Percentiles rank a stretch among this genome's conserved stretches.
phyloP scores from a whole-genome alignment of 35 echinoderm and acorn worm genomes.

The Apostichopus californicus region DNA sequence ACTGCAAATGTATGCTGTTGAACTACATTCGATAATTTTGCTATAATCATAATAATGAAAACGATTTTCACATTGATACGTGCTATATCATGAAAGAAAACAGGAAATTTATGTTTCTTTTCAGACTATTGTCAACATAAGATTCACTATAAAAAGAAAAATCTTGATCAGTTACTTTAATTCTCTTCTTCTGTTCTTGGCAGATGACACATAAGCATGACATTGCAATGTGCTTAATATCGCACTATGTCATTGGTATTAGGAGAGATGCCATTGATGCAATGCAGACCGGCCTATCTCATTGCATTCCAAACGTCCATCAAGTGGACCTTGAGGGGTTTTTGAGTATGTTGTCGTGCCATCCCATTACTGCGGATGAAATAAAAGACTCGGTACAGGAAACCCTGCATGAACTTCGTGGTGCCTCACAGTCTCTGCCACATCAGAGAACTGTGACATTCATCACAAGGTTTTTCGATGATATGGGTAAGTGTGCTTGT shows the following conservation, averaged over 20 bases:
- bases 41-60: too few species aligned
- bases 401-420: neutral
- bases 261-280: too few species aligned
- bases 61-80: too few species aligned
- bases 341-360: neutral
- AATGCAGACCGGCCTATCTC: too few species aligned
- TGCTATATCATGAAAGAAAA: too few species aligned
- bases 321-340: neutral
- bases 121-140: too few species aligned
- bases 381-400: neutral
- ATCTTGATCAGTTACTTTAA: too few species aligned
- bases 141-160: too few species aligned
- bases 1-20: too few species aligned
- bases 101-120: too few species aligned
- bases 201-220: neutral
- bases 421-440: neutral
- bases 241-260: conserved; percentile 1
- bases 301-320: conserved; percentile 10
- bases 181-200: neutral
- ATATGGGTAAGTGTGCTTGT: neutral
- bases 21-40: too few species aligned
- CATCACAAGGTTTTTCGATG: conserved; percentile 5
- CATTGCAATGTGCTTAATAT: neutral
- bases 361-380: neutral
- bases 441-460: conserved; percentile 14